A percentile compares a stretch with the other conserved stretches of the same genome.
Evolutionary conservation across 2,888 invertebrate genomes (phyloP).

Genomic region (Linnaemya tessellans): DNA sequence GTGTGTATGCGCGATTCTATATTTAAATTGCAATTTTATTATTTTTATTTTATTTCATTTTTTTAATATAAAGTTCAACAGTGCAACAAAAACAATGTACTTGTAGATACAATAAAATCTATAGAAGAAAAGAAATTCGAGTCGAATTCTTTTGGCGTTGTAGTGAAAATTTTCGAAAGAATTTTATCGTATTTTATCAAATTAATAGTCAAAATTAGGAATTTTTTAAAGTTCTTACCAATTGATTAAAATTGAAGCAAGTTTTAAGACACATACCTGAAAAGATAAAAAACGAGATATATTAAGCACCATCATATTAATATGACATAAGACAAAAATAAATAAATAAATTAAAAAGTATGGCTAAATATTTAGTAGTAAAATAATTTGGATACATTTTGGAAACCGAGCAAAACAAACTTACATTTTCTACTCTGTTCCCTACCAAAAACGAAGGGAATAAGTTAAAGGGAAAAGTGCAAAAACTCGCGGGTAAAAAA

Average conservation of each 20-base stretch:
- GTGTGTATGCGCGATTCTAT: slow-evolving; percentile 54
- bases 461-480: no score
- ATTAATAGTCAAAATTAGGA: neutral
- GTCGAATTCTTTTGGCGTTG: slow-evolving; percentile 23
- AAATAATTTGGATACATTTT: no score
- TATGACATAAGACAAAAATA: neutral
- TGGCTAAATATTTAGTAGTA: no score
- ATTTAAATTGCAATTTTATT: slow-evolving; percentile 54
- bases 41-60: slow-evolving; percentile 25
- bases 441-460: no score
- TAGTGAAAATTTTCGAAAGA: slow-evolving; percentile 1
- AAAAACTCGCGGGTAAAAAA: no score
- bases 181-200: slow-evolving; percentile 14
- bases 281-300: slow-evolving; percentile 22
- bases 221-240: slow-evolving; percentile 41
- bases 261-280: slow-evolving; percentile 45
- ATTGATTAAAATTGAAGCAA: neutral
- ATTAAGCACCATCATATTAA: slow-evolving; percentile 1
- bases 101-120: slow-evolving; percentile 34
- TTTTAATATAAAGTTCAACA: slow-evolving; percentile 63
- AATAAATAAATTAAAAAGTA: neutral
- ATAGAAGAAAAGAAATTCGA: slow-evolving; percentile 15
- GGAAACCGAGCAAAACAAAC: no score
- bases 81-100: slow-evolving; percentile 59
- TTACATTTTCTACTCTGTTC: no score